phyloP scores from a whole-genome alignment of 2,888 invertebrate genomes.

The Drosophila lutescens region DNA sequence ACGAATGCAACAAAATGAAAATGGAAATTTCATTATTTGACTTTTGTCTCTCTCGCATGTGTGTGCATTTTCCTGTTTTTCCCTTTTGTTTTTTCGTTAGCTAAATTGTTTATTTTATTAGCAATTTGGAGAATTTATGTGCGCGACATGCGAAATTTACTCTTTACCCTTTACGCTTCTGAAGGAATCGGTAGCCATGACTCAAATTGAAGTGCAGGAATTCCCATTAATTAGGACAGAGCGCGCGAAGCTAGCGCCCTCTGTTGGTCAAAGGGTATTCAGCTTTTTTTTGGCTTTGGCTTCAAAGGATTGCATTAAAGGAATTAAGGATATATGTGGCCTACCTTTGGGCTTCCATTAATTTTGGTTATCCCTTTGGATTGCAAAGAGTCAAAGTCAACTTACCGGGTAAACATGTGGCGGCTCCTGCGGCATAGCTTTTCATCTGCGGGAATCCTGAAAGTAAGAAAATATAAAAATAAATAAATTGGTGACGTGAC shows the following conservation, averaged over 20 bases:
- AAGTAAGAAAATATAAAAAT: not conserved
- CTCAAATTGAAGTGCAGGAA: slow-evolving; percentile 73
- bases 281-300: slow-evolving; percentile 3
- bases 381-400: not conserved
- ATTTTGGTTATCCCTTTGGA: slow-evolving; percentile 4
- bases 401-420: slow-evolving; percentile 82
- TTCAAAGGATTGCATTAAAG: slow-evolving; percentile 13
- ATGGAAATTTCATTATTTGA: slow-evolving; percentile 80
- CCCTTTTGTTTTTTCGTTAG: slow-evolving; percentile 54
- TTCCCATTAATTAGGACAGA: slow-evolving; percentile 73
- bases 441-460: slow-evolving; percentile 83
- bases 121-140: slow-evolving; percentile 77
- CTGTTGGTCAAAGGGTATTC: slow-evolving; percentile 48
- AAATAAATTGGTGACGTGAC: no score
- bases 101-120: slow-evolving; percentile 81
- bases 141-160: slow-evolving; percentile 49
- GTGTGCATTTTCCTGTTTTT: not conserved
- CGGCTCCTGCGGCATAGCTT: slow-evolving; percentile 78
- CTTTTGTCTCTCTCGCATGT: slow-evolving; percentile 37
- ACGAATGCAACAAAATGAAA: slow-evolving; percentile 82
- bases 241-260: slow-evolving; percentile 51
- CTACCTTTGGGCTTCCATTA: slow-evolving; percentile 66
- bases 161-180: slow-evolving; percentile 32
- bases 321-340: slow-evolving; percentile 46
- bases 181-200: not conserved